Conservation (phyloP, 2,888 invertebrate genomes). For the Abrostola tripartita region DNA sequence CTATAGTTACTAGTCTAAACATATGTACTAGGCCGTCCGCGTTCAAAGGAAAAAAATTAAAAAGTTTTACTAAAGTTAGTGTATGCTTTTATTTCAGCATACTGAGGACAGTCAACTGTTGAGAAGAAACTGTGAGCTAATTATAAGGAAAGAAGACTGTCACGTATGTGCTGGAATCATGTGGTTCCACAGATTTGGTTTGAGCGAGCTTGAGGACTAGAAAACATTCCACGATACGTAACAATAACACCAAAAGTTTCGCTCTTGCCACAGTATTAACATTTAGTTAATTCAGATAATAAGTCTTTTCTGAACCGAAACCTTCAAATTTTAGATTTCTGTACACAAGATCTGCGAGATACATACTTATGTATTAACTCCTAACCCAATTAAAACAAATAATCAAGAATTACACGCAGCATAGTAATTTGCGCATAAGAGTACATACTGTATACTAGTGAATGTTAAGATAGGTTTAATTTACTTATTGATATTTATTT, state of each 20-base stretch:
- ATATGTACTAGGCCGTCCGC: too few species aligned
- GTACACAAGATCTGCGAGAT: not conserved
- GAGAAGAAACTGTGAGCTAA: slow-evolving; percentile 37
- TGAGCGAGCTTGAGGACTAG: slow-evolving; percentile 13
- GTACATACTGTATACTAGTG: slow-evolving; percentile 6
- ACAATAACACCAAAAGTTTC: slow-evolving; percentile 3
- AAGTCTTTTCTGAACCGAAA: slow-evolving; percentile 4
- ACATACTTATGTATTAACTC: not conserved
- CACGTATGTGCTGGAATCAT: slow-evolving; percentile 12
- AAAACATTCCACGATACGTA: slow-evolving; percentile 41
- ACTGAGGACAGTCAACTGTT: slow-evolving; percentile 81
- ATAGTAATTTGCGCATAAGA: not conserved
- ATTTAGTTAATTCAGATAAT: slow-evolving; percentile 3
- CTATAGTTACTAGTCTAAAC: too few species aligned
- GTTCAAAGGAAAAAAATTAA: too few species aligned
- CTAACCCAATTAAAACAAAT: not conserved
- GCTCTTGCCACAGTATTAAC: slow-evolving; percentile 22
- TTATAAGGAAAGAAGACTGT: slow-evolving; percentile 48
- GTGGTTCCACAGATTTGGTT: slow-evolving; percentile 1
- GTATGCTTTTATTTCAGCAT: slow-evolving; percentile 73
- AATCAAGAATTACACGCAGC: not conserved
- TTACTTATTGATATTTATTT: slow-evolving; percentile 19
- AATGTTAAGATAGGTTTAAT: slow-evolving; percentile 3
- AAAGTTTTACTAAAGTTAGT: too few species aligned
- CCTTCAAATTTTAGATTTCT: not conserved